Conservation (phyloP, 1,140 invertebrate genomes). For the Drosophila ambigua region DNA sequence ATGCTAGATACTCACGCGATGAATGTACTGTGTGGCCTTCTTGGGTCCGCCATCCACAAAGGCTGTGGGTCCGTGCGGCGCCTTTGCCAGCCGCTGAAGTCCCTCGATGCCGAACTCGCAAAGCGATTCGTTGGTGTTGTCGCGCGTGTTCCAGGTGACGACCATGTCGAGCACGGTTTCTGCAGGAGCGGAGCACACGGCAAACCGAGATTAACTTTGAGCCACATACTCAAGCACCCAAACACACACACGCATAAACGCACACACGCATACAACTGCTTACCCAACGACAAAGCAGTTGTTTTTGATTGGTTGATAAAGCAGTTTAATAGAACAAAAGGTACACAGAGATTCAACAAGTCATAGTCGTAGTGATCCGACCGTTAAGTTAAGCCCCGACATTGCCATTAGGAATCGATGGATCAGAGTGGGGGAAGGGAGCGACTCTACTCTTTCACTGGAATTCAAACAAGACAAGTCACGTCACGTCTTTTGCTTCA, state of each 20-base stretch:
- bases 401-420: too few species aligned
- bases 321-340: too few species aligned
- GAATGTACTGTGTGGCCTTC: slow-evolving; percentile 91
- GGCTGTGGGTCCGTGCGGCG: slow-evolving; percentile 78
- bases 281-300: too few species aligned
- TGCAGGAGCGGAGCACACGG: slow-evolving; percentile 71
- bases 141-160: slow-evolving; percentile 95
- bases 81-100: slow-evolving; percentile 84
- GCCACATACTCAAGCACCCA: background rate
- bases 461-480: too few species aligned
- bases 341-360: too few species aligned
- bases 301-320: too few species aligned
- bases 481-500: too few species aligned
- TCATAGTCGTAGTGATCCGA: too few species aligned
- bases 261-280: too few species aligned
- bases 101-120: slow-evolving; percentile 92
- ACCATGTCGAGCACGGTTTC: slow-evolving; percentile 89
- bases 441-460: too few species aligned
- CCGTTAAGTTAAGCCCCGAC: too few species aligned
- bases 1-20: slow-evolving; percentile 87
- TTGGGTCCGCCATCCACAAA: slow-evolving; percentile 92
- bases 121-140: slow-evolving; percentile 88
- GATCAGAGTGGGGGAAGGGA: too few species aligned
- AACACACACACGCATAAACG: background rate
- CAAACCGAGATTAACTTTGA: slow-evolving; percentile 31